Conservation (phyloP, 2,888 invertebrate genomes). For the Hirtodrosophila histrioides region DNA sequence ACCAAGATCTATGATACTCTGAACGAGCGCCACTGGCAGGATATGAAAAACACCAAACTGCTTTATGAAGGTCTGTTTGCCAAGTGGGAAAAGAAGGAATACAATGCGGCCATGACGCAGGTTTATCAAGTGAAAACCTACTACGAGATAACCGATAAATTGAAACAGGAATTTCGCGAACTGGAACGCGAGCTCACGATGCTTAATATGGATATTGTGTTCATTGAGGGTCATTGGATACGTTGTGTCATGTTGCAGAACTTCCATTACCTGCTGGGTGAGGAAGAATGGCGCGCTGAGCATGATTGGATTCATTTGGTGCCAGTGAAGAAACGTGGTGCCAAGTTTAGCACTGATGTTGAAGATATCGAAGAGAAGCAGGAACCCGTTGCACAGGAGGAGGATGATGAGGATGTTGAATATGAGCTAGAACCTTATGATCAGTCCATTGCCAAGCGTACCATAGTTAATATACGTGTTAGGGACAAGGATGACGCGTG, state of each 20-base stretch:
- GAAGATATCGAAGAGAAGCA: slow-evolving; percentile 6
- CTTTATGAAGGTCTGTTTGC: slow-evolving; percentile 80
- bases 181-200: slow-evolving; percentile 71
- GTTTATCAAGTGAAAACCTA: slow-evolving; percentile 81
- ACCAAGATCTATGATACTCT: slow-evolving; percentile 80
- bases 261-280: slow-evolving; percentile 83
- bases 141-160: slow-evolving; percentile 79
- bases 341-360: slow-evolving; percentile 52
- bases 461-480: slow-evolving; percentile 76
- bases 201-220: slow-evolving; percentile 83
- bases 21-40: slow-evolving; percentile 77
- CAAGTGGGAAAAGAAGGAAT: slow-evolving; percentile 83
- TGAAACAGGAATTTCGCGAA: slow-evolving; percentile 70
- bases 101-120: slow-evolving; percentile 80
- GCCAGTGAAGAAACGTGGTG: slow-evolving; percentile 40
- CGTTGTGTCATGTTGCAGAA: slow-evolving; percentile 82
- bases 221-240: slow-evolving; percentile 83
- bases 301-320: slow-evolving; percentile 83
- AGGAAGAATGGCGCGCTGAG: slow-evolving; percentile 81
- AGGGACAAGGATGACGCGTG: slow-evolving; percentile 82
- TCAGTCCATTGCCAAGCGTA: slow-evolving; percentile 79
- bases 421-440: slow-evolving; percentile 80
- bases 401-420: slow-evolving; percentile 45
- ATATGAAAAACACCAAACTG: slow-evolving; percentile 69
- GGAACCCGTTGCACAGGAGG: slow-evolving; percentile 53